These are phyloP conservation scores for Drosophila paranaensis DNA, from an alignment of 2,888 invertebrate species.

Conservation along the genomic window DNA sequence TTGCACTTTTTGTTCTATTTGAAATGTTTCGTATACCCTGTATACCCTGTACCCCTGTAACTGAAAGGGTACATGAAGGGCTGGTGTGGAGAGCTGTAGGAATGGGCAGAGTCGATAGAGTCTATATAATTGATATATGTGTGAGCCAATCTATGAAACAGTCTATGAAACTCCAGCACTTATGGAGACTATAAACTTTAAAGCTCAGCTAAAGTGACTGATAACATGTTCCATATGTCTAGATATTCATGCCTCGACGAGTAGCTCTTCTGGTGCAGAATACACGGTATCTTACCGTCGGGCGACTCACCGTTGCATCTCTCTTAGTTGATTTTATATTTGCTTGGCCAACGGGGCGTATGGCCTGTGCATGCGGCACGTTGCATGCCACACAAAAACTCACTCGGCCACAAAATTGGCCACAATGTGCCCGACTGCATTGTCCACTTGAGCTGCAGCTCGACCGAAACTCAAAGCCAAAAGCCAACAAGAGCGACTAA, in stretches of 20 bases:
- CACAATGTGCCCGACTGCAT: slow-evolving; percentile 51
- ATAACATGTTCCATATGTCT: no score
- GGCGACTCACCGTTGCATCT: not conserved
- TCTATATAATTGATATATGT: not conserved
- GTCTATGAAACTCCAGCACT: no score
- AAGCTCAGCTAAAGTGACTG: no score
- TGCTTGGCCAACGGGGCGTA: slow-evolving; percentile 42
- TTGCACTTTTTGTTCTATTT: not conserved
- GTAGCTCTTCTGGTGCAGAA: not conserved
- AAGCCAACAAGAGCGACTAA: slow-evolving; percentile 20
- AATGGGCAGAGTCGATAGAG: not conserved
- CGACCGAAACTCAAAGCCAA: slow-evolving; percentile 24
- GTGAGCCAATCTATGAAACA: no score
- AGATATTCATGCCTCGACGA: no score
- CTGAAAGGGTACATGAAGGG: not conserved
- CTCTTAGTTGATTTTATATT: slow-evolving; percentile 1
- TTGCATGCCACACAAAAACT: slow-evolving; percentile 28
- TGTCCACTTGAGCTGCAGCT: slow-evolving; percentile 35
- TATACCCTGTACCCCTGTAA: no score
- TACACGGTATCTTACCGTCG: not conserved
- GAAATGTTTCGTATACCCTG: not conserved
- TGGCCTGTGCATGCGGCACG: slow-evolving; percentile 54
- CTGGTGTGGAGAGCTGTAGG: not conserved
- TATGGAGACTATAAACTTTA: no score
- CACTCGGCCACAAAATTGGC: slow-evolving; percentile 68